Evolutionary conservation across 1,140 invertebrate genomes (phyloP).

Genomic region (Mycetomoellerius zeteki): DNA sequence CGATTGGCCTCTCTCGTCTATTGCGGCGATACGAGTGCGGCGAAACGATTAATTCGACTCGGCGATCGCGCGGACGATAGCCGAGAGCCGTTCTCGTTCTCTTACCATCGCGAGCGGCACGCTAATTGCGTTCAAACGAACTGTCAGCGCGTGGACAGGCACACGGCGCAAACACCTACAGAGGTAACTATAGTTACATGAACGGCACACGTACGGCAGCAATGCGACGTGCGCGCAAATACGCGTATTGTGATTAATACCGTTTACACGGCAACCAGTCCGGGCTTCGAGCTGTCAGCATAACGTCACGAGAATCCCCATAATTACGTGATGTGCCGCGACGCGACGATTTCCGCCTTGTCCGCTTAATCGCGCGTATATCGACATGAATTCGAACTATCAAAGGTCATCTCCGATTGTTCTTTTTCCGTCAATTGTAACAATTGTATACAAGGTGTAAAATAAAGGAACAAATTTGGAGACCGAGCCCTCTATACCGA

Average conservation of each 20-base stretch:
- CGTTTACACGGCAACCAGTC: constrained; percentile 63
- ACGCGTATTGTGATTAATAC: constrained; percentile 79
- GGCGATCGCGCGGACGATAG: constrained; percentile 80
- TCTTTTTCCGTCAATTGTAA: not conserved
- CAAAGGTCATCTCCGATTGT: constrained; percentile 14
- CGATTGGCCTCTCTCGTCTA: constrained; percentile 8
- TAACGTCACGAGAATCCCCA: constrained; percentile 67
- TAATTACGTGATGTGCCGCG: constrained; percentile 72
- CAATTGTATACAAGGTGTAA: too few relatives aligned
- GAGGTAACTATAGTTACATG: constrained; percentile 35
- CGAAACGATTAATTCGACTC: constrained; percentile 79
- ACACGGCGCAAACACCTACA: constrained; percentile 64
- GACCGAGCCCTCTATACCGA: too few relatives aligned
- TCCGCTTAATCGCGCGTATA: constrained; percentile 5
- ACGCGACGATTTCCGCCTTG: constrained; percentile 33
- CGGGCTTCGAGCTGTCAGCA: constrained; percentile 74
- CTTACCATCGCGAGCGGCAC: constrained; percentile 77
- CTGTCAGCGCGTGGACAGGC: constrained; percentile 83
- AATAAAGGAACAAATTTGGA: too few relatives aligned
- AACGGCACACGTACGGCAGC: not conserved
- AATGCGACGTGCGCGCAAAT: constrained; percentile 67
- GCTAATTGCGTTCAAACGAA: constrained; percentile 86
- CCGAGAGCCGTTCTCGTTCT: constrained; percentile 37
- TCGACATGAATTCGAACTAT: not conserved
- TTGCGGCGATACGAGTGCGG: constrained; percentile 43